Evolutionary conservation across 2,888 invertebrate species (phyloP), one percentile per base, ranked within the genome.

Genomic region (Diarsia rubi): DNA sequence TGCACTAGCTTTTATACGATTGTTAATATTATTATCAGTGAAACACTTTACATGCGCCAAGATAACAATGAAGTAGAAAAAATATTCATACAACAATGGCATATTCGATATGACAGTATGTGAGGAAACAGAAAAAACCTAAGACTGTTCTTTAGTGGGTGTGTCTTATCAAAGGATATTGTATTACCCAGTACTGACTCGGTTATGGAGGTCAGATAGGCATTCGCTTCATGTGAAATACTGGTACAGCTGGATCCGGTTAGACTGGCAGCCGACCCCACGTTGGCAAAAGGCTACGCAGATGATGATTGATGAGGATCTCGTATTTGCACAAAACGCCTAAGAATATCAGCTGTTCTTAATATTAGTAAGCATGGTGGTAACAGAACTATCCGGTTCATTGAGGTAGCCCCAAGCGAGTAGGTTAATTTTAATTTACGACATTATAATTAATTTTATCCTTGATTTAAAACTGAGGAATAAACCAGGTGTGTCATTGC

Each of bases 21-120:
- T 68, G 21, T 67, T 44, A 52, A 11, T 9, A 2, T 2, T 24
- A 24, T 37, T 75, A 75, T 60, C 68, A 42, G 42, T 74, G 66
- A 44, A 47, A 59, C 16, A 59, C n/a, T 65, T 47, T 12, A 57
- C 9, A 27, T 57, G 9, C 27, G 27, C 57, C 9, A 11, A 59
- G 44, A 49, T 68, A 75, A 31, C n/a, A 14, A 5, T 24, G n/a
- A 49, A 27, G 21, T 21, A 24, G 44, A 59, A 31, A 74, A 11
- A 65, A 37, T 14, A 49, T 49, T 60, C 59, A 47, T 42, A 27
- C 21, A n/a, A n/a, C n/a, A n/a, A n/a, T n/a, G n/a, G n/a, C n/a
- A n/a, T n/a, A n/a, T n/a, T n/a, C n/a, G n/a, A n/a, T n/a, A n/a
- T n/a, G n/a, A n/a, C n/a, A 21, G 37, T 37, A 37, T 0, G 37